These are phyloP conservation scores for Oryzias celebensis DNA, from an alignment of 2,113 vertebrate species.

Conservation along the genomic window DNA sequence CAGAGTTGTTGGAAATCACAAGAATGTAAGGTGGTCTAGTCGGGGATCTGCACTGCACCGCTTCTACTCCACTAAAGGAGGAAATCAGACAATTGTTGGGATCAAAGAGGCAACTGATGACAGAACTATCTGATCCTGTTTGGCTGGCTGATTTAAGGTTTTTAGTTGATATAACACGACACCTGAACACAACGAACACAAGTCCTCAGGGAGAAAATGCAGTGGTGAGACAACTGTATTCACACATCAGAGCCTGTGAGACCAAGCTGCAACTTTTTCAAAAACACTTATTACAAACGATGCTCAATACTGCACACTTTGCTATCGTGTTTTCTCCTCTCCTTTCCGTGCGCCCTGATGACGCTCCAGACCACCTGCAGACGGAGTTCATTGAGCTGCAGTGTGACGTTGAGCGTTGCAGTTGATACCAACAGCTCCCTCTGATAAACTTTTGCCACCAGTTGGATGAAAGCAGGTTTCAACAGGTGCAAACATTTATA, in stretches of 20 bases:
- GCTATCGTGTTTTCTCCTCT: not conserved
- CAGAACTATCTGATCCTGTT: not conserved
- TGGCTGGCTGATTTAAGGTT: not conserved
- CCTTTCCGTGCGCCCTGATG: not conserved
- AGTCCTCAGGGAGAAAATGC: not conserved
- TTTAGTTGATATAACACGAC: not conserved
- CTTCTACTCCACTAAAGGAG: constrained; percentile 26
- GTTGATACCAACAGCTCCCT: too few relatives aligned
- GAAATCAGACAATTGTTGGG: not conserved
- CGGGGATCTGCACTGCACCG: constrained; percentile 32
- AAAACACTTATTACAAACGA: not conserved
- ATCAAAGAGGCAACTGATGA: not conserved
- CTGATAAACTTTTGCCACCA: too few relatives aligned
- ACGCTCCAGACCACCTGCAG: too few relatives aligned
- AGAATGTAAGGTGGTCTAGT: constrained; percentile 40
- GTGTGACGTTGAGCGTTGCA: too few relatives aligned
- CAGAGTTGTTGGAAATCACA: constrained; percentile 24
- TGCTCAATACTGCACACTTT: not conserved
- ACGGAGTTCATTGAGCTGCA: too few relatives aligned
- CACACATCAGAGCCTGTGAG: too few relatives aligned
- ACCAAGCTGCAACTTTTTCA: not conserved
- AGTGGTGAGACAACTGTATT: too few relatives aligned
- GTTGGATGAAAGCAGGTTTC: too few relatives aligned
- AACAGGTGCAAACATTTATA: too few relatives aligned
- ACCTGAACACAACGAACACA: not conserved